A percentile compares a stretch with the other conserved stretches of the same genome.
Conservation (phyloP, 2,113 vertebrate genomes). For the Gavia stellata region DNA sequence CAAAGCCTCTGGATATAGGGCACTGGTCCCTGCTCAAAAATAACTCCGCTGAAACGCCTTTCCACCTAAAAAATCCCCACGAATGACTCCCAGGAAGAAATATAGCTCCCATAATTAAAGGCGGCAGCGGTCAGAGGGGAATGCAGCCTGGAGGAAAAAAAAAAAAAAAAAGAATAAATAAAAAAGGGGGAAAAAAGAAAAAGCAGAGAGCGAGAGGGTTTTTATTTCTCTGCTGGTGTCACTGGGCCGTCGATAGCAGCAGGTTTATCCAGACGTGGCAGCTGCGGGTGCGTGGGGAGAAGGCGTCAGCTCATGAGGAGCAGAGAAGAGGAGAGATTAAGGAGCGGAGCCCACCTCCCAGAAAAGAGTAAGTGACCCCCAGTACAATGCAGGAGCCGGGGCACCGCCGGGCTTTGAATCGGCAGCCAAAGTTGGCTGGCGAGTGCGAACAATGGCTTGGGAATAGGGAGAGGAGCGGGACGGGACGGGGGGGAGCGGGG, state of each 20-base stretch:
- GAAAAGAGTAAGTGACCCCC: constrained; percentile 46
- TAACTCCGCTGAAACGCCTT: constrained; percentile 64
- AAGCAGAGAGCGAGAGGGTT: constrained; percentile 70
- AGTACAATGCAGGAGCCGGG: background rate
- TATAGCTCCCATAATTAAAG: constrained; percentile 76
- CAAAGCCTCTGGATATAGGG: constrained; percentile 83
- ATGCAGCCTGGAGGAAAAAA: constrained; percentile 58
- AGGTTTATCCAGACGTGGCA: constrained; percentile 77
- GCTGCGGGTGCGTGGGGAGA: constrained; percentile 43
- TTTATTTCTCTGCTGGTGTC: constrained; percentile 69
- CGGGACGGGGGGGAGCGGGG: background rate
- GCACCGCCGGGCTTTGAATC: background rate
- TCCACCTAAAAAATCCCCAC: constrained; percentile 55
- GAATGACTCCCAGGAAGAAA: constrained; percentile 75
- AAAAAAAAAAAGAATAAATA: background rate
- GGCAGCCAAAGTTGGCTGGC: background rate
- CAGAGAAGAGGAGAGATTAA: constrained; percentile 8
- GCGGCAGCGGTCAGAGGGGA: constrained; percentile 72
- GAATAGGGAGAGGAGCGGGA: background rate
- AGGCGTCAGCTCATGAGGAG: background rate
- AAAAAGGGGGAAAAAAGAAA: accelerated
- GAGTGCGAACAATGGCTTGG: background rate
- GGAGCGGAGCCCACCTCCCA: background rate
- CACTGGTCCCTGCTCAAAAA: constrained; percentile 75
- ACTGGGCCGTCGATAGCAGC: constrained; percentile 74